Conservation (phyloP, 2,797 vertebrate genomes). For the Oryzias dopingdopingensis region DNA sequence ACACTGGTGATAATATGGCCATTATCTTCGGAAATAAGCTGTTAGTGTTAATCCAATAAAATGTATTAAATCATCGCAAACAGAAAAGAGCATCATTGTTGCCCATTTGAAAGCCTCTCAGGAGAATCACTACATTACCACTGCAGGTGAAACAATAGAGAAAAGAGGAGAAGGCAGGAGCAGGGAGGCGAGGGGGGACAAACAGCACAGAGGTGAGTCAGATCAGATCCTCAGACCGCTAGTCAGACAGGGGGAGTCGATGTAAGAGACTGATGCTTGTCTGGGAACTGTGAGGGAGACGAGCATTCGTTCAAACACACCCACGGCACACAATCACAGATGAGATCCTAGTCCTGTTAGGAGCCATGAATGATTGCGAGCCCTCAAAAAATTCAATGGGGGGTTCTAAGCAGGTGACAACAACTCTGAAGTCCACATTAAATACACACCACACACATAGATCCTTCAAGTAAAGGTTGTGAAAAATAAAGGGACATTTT, state of each 20-base stretch:
- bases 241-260: slow-evolving; percentile 52
- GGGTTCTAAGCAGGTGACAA: slow-evolving; percentile 44
- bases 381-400: slow-evolving; percentile 43
- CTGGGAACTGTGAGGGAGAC: slow-evolving; percentile 37
- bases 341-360: slow-evolving; percentile 30
- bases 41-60: slow-evolving; percentile 37
- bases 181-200: neutral
- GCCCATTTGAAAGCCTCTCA: slow-evolving; percentile 11
- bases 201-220: slow-evolving; percentile 50
- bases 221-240: slow-evolving; percentile 59
- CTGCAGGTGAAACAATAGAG: neutral
- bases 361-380: slow-evolving; percentile 40
- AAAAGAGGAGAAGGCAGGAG: slow-evolving; percentile 2
- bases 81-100: slow-evolving; percentile 17
- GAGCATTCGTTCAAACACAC: slow-evolving; percentile 19
- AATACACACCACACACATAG: neutral
- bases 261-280: slow-evolving; percentile 49
- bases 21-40: slow-evolving; percentile 30
- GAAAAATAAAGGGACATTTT: no score
- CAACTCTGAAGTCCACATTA: slow-evolving; percentile 10
- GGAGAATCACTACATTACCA: neutral
- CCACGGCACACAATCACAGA: slow-evolving; percentile 10
- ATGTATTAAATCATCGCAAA: slow-evolving; percentile 22
- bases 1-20: slow-evolving; percentile 14
- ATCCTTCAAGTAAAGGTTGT: neutral